Percentiles rank a stretch among this genome's conserved stretches.
These are phyloP conservation scores for Hippocampus mohnikei DNA, from an alignment of 2,113 vertebrate species.

Conservation along the genomic window DNA sequence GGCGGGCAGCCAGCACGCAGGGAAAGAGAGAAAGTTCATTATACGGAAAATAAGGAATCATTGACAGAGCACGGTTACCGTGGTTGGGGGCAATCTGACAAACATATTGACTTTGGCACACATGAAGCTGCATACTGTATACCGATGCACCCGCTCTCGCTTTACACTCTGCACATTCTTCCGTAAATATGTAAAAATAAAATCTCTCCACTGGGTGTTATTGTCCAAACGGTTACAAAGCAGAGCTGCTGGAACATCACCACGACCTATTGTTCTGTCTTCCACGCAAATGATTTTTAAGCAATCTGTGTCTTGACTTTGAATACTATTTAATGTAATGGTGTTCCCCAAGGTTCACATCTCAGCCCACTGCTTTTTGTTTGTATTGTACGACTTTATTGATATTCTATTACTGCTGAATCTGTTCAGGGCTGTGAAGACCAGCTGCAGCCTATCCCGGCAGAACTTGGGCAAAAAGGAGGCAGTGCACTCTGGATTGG, in stretches of 20 bases:
- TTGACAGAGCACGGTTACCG: conserved; percentile 55
- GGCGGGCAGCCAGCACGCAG: conserved; percentile 34
- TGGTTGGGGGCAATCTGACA: conserved; percentile 63
- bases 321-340: not conserved
- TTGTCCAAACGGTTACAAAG: not conserved
- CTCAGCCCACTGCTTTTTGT: not conserved
- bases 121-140: conserved; percentile 39
- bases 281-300: not conserved
- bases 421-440: not conserved
- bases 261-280: not conserved
- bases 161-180: not conserved
- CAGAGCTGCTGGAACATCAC: not conserved
- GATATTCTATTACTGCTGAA: not conserved
- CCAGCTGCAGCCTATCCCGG: not conserved
- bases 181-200: not conserved
- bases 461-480: not conserved
- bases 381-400: not conserved
- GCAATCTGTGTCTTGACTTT: not conserved
- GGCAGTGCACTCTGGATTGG: not conserved
- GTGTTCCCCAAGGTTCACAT: not conserved
- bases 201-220: not conserved
- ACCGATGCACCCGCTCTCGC: conserved; percentile 37
- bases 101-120: conserved; percentile 66
- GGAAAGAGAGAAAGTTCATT: conserved; percentile 57
- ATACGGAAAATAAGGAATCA: conserved; percentile 62